Conservation (phyloP, 2,797 vertebrate species). For the Rhinichthys osculus region DNA sequence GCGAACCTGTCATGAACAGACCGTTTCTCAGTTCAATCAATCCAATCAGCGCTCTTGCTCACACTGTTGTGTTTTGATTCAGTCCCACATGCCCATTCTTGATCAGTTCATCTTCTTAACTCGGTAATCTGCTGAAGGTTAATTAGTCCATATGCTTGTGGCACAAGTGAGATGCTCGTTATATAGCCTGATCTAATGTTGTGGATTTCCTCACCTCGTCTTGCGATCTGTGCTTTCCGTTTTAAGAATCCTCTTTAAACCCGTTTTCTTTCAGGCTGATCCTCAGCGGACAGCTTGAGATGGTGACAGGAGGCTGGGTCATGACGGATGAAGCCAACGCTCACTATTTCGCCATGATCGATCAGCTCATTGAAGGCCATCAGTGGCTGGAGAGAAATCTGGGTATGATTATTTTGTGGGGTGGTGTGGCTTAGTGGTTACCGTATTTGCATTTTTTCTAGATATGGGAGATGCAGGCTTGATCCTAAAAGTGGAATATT, state of each 20-base stretch:
- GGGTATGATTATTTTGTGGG: constrained; percentile 72
- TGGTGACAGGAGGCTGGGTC: constrained; percentile 97
- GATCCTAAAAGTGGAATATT: neutral
- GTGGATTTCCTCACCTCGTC: constrained; percentile 45
- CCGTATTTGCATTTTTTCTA: neutral
- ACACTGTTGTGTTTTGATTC: neutral
- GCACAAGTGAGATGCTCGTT: neutral
- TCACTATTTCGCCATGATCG: constrained; percentile 97
- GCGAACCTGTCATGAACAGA: neutral
- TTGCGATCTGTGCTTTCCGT: constrained; percentile 37
- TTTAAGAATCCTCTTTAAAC: constrained; percentile 3
- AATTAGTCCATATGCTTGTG: constrained; percentile 12
- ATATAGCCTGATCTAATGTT: neutral
- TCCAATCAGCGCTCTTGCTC: neutral
- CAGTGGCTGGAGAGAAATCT: constrained; percentile 97
- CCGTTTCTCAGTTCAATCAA: neutral
- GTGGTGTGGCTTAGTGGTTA: neutral
- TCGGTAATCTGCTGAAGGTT: constrained; percentile 9
- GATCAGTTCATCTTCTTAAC: constrained; percentile 15
- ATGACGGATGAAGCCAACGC: constrained; percentile 97
- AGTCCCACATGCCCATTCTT: neutral
- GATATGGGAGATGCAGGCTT: neutral
- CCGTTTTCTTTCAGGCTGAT: constrained; percentile 76
- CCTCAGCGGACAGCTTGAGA: constrained; percentile 90
- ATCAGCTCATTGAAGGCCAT: constrained; percentile 98